Evolutionary conservation across 2,888 invertebrate genomes (phyloP).

Genomic region (Oegoconia quadripuncta): DNA sequence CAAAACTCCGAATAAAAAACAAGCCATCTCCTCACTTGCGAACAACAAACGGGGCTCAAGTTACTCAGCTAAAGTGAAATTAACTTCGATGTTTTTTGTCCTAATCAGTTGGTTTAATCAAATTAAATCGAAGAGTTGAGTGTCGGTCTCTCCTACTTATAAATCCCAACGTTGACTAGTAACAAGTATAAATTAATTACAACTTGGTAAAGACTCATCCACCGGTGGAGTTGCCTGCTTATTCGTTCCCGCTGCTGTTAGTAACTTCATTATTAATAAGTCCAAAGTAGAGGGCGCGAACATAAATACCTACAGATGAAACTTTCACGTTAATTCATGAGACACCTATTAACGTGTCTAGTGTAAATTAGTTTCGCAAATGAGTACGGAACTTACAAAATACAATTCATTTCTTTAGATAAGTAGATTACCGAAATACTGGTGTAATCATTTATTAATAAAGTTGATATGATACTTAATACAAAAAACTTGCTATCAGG

Average conservation of each 20-base stretch:
- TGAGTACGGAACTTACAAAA: no score
- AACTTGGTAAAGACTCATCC: constrained; percentile 30
- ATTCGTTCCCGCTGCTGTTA: constrained; percentile 22
- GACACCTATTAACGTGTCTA: no score
- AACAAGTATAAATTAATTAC: constrained; percentile 47
- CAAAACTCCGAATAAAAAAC: not conserved
- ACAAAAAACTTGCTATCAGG: no score
- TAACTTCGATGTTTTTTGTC: constrained; percentile 26
- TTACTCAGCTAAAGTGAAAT: constrained; percentile 24
- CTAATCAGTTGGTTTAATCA: constrained; percentile 31
- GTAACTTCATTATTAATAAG: constrained; percentile 44
- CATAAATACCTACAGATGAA: not conserved
- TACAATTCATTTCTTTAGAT: no score
- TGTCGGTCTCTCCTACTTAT: constrained; percentile 16
- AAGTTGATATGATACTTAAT: no score
- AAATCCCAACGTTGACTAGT: constrained; percentile 29
- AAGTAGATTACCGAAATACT: no score
- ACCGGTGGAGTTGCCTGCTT: constrained; percentile 29
- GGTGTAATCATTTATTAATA: no score
- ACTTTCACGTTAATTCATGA: not conserved
- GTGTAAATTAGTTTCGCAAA: no score
- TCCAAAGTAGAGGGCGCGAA: constrained; percentile 29
- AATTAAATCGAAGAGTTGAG: constrained; percentile 24
- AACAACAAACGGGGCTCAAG: not conserved
- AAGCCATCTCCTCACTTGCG: not conserved